Base-by-base conservation (phyloP, 64 coral and sea anemone species). In the Hydrozoanthus tunicans region DNA sequence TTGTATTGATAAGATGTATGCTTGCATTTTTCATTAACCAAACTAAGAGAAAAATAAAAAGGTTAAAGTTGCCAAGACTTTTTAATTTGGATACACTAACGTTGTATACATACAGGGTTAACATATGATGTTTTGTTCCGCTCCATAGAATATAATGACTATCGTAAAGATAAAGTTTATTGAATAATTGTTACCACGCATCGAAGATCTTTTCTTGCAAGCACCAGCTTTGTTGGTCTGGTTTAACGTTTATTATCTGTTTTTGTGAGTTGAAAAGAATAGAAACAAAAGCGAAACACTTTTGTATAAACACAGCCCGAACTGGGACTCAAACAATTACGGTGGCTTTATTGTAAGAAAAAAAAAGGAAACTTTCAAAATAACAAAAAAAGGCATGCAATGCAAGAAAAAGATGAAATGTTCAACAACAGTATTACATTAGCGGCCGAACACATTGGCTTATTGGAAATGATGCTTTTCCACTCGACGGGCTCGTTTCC, bases 191-290 rank as follows among this genome's bases (percentile, higher is more conserved):
- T 59, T 88, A 24, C 69, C 54, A 75, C 84, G 13, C 84, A 88
- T 56, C 25, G 69, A 54, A 88, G 69, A 88, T 12, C 56, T 74
- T 13, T 27, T 23, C 14, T 59, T 20, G 13, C 62, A 83, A 83
- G 67, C 81, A 88, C 68, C 55, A 88, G 56, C 68, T 73, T 74
- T 88, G 69, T 60, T 88, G 12, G 68, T 60, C 56, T 74, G 53
- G 73, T 88, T 58, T 59, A 73, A 53, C 67, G 5, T 88, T 88
- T 74, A 88, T 88, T 74, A 75, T 88, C 25, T 74, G 69, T 73
- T 88, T 82, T 88, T 88, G 54, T 88, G 68, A 26, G 24, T 25
- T 88, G 69, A 14, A 88, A 88, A 88, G 53, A 88, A 75, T 74
- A 72, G 53, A 73, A 88, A 88, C 68, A 73, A 76, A 85, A 74